Evolutionary conservation across 2,797 vertebrate species (phyloP).

Genomic region (Prionace glauca): DNA sequence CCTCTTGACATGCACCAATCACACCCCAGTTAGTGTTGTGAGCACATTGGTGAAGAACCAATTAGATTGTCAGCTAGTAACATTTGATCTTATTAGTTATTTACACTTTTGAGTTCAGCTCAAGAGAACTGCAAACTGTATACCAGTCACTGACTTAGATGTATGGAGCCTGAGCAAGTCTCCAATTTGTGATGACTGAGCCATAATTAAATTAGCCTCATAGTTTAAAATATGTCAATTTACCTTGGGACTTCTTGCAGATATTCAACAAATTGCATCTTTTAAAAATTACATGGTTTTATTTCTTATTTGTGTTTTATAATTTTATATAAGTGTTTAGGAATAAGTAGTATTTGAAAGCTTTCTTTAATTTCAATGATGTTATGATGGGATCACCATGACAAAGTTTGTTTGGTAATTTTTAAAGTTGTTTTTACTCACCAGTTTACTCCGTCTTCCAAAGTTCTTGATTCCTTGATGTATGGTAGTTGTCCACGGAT

Average conservation of each 20-base stretch:
- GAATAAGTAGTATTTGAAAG: neutral
- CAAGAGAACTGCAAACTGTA: neutral
- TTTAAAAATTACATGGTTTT: neutral
- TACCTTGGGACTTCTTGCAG: neutral
- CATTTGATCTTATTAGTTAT: neutral
- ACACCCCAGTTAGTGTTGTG: neutral
- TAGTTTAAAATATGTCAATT: neutral
- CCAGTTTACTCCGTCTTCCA: neutral
- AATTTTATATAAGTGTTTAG: neutral
- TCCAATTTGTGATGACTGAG: slow-evolving; percentile 5
- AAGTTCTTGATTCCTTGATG: neutral
- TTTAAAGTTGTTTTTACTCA: neutral
- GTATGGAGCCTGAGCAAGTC: neutral
- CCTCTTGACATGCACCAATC: neutral
- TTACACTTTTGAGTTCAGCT: neutral
- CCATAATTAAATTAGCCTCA: neutral
- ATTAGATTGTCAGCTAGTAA: neutral
- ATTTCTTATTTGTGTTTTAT: neutral
- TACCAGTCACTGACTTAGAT: neutral
- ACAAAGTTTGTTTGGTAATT: neutral
- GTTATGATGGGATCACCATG: neutral
- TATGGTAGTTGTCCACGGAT: neutral
- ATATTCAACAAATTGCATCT: neutral
- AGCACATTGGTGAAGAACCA: neutral
- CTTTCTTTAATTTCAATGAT: neutral